Conservation (phyloP, 2,888 invertebrate genomes). For the Catocala nupta region DNA sequence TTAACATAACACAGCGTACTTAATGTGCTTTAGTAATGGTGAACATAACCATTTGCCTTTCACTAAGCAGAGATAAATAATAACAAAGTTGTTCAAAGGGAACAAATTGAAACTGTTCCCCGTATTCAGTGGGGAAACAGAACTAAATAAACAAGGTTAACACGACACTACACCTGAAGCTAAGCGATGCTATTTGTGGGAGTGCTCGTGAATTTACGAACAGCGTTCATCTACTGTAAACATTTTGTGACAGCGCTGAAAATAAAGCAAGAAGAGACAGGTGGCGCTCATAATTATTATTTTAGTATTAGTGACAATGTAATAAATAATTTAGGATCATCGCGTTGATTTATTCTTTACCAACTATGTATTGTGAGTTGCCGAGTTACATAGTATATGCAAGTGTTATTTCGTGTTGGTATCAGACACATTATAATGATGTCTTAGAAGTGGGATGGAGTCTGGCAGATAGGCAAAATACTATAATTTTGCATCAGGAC, state of each 20-base stretch:
- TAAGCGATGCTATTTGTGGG: constrained; percentile 22
- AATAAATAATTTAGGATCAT: too few species aligned
- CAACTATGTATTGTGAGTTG: too few species aligned
- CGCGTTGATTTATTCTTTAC: too few species aligned
- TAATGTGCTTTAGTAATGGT: constrained; percentile 48
- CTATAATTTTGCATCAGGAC: too few species aligned
- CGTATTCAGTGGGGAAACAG: constrained; percentile 55
- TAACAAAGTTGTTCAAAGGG: constrained; percentile 57
- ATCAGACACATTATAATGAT: too few species aligned
- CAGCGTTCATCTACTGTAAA: constrained; percentile 14
- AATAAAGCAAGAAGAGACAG: constrained; percentile 10
- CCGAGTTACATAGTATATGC: too few species aligned
- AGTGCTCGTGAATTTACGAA: constrained; percentile 9
- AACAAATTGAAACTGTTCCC: constrained; percentile 56
- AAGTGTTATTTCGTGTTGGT: too few species aligned
- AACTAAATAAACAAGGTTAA: constrained; percentile 58
- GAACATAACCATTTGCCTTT: constrained; percentile 54
- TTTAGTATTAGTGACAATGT: too few species aligned
- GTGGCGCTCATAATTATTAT: background rate
- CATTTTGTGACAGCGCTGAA: constrained; percentile 11
- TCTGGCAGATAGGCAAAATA: too few species aligned
- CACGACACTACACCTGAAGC: constrained; percentile 24
- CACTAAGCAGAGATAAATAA: constrained; percentile 49
- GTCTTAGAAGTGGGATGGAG: too few species aligned
- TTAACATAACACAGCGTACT: constrained; percentile 46